These are phyloP conservation scores for Cephalopholis sonnerati DNA, from an alignment of 2,113 vertebrate species.

Conservation along the genomic window DNA sequence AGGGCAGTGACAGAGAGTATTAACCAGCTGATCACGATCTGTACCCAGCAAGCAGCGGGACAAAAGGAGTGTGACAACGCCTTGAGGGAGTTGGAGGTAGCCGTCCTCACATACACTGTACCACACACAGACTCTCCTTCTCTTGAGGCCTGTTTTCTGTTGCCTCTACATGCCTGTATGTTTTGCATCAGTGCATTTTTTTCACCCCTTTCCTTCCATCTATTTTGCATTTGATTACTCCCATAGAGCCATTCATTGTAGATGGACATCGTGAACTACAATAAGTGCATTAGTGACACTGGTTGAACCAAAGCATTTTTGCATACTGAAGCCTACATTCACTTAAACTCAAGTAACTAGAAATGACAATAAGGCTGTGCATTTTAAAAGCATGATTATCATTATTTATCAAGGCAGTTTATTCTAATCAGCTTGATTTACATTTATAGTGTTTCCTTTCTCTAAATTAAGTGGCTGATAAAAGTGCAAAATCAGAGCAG, in stretches of 20 bases:
- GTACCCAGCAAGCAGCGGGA: slow-evolving; percentile 98
- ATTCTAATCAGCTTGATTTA: slow-evolving; percentile 24
- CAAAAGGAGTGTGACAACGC: slow-evolving; percentile 99
- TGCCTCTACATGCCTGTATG: slow-evolving; percentile 18
- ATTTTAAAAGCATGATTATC: slow-evolving; percentile 21
- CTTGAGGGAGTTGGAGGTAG: slow-evolving; percentile 96
- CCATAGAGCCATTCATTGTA: slow-evolving; percentile 8
- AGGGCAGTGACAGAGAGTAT: slow-evolving; percentile 99
- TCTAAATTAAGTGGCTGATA: slow-evolving; percentile 26
- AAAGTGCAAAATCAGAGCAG: slow-evolving; percentile 5
- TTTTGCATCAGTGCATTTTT: slow-evolving; percentile 8
- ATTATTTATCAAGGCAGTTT: slow-evolving; percentile 17
- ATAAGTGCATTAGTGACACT: slow-evolving; percentile 6
- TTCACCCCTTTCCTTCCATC: slow-evolving; percentile 2
- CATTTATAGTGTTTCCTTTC: slow-evolving; percentile 34
- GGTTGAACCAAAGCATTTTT: slow-evolving; percentile 17
- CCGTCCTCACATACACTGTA: slow-evolving; percentile 32
- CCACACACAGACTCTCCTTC: slow-evolving; percentile 1
- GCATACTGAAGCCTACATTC: slow-evolving; percentile 4
- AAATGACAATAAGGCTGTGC: slow-evolving; percentile 16
- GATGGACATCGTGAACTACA: slow-evolving; percentile 3
- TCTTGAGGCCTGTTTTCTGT: slow-evolving; percentile 10
- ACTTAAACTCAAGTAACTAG: slow-evolving; percentile 11
- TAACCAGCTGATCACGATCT: slow-evolving; percentile 98
- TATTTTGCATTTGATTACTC: slow-evolving; percentile 18